Base-by-base conservation (phyloP, 2,888 invertebrate species). In the Lacanobia wlatinum region DNA sequence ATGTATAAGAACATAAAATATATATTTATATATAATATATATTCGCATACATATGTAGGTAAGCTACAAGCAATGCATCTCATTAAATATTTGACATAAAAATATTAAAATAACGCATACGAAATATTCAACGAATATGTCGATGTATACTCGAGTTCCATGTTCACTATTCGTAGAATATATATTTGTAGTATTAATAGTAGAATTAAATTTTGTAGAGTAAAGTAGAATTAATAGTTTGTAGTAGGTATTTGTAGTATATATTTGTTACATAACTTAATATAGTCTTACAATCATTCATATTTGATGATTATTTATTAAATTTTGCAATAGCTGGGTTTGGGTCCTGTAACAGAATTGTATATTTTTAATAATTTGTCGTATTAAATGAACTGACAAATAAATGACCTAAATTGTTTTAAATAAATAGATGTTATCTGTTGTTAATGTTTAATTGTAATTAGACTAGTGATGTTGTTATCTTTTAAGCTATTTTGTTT, bases 291-390 rank as follows among this genome's bases (percentile, higher is more conserved):
- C 80, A 87, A 87, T 90, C 90, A 92, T 91, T 93, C 92, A 90
- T 92, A 92, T 91, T 93, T 90, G 90, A 87, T 87, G 74, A 79
- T 60, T 72, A 77, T 73, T 78, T 70, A 70, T 80, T 64, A 70
- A 73, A 34, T 82, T 76, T 77, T 82, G 79, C 92, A 92, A 94
- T 94, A 94, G 94, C 94, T 94, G 94, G 94, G 89, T 89, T 92
- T 90, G 94, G 95, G 94, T 94, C 94, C 94, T 87, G 43, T 74
- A 34, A 78, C 83, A 75, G 40, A 76, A 68, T 72, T 83, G 66
- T 80, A 75, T 80, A 81, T 82, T 77, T 81, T 80, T 76, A 84
- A 82, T 79, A 38, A 73, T 81, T 86, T 81, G 63, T 69, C 70
- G 56, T 74, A 46, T 67, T 73, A 68, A 73, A 58, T 84, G 77